phyloP scores from a whole-genome alignment of 1,140 invertebrate species.

The Sitophilus oryzae region DNA sequence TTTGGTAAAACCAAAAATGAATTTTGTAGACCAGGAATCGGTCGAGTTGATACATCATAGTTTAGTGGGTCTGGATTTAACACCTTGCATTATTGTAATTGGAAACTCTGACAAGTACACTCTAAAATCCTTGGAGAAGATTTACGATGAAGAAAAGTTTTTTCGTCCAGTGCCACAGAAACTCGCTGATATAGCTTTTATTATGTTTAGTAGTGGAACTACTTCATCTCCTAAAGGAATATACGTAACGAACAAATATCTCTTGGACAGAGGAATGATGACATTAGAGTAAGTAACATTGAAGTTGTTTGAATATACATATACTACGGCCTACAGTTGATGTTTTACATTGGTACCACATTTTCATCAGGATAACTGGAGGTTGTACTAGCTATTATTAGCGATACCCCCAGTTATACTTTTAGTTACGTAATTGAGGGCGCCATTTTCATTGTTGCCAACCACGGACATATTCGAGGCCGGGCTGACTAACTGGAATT shows the following conservation, averaged over 20 bases:
- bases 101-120: conserved; percentile 16
- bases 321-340: too few species aligned
- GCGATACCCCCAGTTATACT: too few species aligned
- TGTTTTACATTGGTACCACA: too few species aligned
- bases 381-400: too few species aligned
- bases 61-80: conserved; percentile 2
- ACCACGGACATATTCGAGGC: too few species aligned
- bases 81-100: conserved; percentile 16
- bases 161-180: conserved; percentile 20
- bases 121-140: conserved; percentile 13
- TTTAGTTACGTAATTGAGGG: too few species aligned
- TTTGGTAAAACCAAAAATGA: conserved; percentile 4
- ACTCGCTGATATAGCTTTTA: conserved; percentile 35
- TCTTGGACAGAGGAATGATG: not conserved
- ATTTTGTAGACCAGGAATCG: conserved; percentile 20
- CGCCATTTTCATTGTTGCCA: too few species aligned
- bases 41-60: conserved; percentile 11
- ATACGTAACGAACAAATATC: conserved; percentile 7
- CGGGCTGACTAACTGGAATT: too few species aligned
- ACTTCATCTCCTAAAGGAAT: conserved; percentile 67
- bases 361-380: too few species aligned
- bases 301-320: too few species aligned
- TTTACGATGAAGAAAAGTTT: conserved; percentile 6
- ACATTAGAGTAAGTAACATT: not conserved
- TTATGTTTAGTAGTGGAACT: conserved; percentile 63